Evolutionary conservation across 2,888 invertebrate genomes (phyloP).

Genomic region (Anarsia innoxiella): DNA sequence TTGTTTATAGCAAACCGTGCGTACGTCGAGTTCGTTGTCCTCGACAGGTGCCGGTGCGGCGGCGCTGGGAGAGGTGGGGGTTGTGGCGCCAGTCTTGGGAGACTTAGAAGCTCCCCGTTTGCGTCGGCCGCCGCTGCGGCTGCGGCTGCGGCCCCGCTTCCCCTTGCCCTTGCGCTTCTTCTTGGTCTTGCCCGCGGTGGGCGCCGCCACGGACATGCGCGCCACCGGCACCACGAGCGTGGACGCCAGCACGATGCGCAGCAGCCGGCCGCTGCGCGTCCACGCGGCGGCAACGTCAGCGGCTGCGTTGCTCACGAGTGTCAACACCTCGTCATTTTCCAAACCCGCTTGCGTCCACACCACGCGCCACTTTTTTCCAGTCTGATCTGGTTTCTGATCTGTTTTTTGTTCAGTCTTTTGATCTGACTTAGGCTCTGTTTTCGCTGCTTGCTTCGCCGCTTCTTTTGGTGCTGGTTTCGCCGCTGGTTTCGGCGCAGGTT

Average conservation of each 20-base stretch:
- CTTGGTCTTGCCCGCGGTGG: too few relatives aligned
- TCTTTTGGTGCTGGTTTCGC: too few relatives aligned
- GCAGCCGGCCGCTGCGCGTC: conserved; percentile 46
- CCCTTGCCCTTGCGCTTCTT: too few relatives aligned
- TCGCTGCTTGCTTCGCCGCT: too few relatives aligned
- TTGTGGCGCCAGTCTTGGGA: too few relatives aligned
- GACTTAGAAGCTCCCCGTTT: too few relatives aligned
- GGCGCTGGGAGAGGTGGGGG: too few relatives aligned
- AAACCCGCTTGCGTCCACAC: conserved; percentile 33
- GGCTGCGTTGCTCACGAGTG: conserved; percentile 41
- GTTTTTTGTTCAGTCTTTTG: background rate
- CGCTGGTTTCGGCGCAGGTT: too few relatives aligned
- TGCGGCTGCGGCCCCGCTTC: too few relatives aligned
- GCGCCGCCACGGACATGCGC: too few relatives aligned
- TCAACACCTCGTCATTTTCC: conserved; percentile 33
- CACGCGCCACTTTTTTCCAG: conserved; percentile 40
- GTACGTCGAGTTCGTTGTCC: conserved; percentile 33
- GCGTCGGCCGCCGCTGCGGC: too few relatives aligned
- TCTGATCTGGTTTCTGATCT: background rate
- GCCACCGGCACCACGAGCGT: too few relatives aligned
- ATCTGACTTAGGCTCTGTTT: background rate
- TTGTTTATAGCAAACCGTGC: conserved; percentile 46
- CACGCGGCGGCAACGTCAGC: conserved; percentile 42
- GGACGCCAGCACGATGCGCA: conserved; percentile 28
- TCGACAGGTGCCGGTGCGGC: conserved; percentile 51